A percentile compares a stretch with the other conserved stretches of the same genome.
Conservation (phyloP, 2,888 invertebrate species). For the Phlogophora meticulosa region DNA sequence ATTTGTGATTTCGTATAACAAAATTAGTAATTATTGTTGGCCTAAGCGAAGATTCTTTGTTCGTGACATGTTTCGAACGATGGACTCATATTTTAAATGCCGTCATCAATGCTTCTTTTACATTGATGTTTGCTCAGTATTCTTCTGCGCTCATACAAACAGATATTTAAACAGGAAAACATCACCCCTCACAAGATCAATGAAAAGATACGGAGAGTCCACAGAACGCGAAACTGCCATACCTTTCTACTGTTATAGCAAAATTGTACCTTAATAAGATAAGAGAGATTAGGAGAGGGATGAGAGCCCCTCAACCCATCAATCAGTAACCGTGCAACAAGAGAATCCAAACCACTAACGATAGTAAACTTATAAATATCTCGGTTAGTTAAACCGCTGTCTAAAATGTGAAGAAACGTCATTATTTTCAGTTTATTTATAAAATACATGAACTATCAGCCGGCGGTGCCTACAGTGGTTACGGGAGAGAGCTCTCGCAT, state of each 20-base stretch:
- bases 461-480: constrained; percentile 38
- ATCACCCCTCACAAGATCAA: constrained; percentile 28
- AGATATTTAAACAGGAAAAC: constrained; percentile 12
- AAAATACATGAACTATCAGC: constrained; percentile 52
- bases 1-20: constrained; percentile 28
- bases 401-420: constrained; percentile 21
- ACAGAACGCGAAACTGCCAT: constrained; percentile 11
- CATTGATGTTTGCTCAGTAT: background rate
- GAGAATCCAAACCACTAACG: constrained; percentile 35
- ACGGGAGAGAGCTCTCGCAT: constrained; percentile 51
- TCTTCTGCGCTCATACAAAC: background rate
- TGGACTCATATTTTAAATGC: constrained; percentile 6
- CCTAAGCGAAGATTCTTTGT: constrained; percentile 19
- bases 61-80: constrained; percentile 13
- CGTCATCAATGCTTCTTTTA: too few relatives aligned
- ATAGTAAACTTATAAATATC: constrained; percentile 33
- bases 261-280: constrained; percentile 37
- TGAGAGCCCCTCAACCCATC: constrained; percentile 38
- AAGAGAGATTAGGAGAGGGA: constrained; percentile 45
- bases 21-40: constrained; percentile 33
- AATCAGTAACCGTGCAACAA: constrained; percentile 48
- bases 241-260: constrained; percentile 5
- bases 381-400: constrained; percentile 23
- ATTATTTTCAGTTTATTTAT: constrained; percentile 56
- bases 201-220: constrained; percentile 7